Evolutionary conservation across 1,140 invertebrate species (phyloP).

Genomic region (Caenorhabditis remanei): DNA sequence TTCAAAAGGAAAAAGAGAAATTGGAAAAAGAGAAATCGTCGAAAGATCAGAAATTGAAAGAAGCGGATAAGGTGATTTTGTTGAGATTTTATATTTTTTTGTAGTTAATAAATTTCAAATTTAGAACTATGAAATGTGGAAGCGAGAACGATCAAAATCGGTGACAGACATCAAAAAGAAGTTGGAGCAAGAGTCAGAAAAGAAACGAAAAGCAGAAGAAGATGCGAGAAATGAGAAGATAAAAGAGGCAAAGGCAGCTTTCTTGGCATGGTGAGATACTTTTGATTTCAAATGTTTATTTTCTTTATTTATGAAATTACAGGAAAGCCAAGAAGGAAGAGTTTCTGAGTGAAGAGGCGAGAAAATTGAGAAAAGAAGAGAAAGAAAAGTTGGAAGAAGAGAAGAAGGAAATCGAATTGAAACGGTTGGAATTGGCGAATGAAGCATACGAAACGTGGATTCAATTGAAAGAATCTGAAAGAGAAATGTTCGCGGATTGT

Average conservation of each 20-base stretch:
- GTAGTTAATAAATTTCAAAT: not conserved
- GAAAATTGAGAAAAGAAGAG: not conserved
- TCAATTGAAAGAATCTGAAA: conserved; percentile 42
- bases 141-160: conserved; percentile 33
- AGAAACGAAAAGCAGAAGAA: conserved; percentile 26
- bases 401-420: not conserved
- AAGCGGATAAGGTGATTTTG: conserved; percentile 20
- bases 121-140: conserved; percentile 55
- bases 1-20: conserved; percentile 18
- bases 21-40: conserved; percentile 18
- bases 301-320: not conserved
- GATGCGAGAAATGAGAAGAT: conserved; percentile 38
- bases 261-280: conserved; percentile 46
- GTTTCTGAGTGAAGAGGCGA: not conserved
- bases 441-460: conserved; percentile 60
- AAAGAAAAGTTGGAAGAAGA: not conserved
- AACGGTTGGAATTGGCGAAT: not conserved
- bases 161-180: conserved; percentile 14
- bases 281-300: not conserved
- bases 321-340: conserved; percentile 38
- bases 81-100: not conserved
- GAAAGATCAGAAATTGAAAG: conserved; percentile 40
- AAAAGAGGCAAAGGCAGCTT: conserved; percentile 43
- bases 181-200: conserved; percentile 6
- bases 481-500: conserved; percentile 22